Evolutionary conservation across 2,888 invertebrate species (phyloP).

Genomic region (Colostygia pectinataria): DNA sequence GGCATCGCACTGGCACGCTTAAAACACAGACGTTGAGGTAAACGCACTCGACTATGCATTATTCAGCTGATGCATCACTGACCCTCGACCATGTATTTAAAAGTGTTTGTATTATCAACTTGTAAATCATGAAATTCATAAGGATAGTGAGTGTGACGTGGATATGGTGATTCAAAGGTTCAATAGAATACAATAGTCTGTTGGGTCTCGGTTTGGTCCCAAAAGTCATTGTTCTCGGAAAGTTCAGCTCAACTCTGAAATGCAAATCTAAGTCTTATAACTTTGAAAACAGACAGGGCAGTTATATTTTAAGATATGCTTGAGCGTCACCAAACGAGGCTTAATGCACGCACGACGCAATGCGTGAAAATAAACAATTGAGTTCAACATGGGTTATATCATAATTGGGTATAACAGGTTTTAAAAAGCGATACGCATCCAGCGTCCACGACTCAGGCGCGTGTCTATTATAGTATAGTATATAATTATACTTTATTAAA

Average conservation of each 20-base stretch:
- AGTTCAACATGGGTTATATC: constrained; percentile 73
- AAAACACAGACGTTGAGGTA: constrained; percentile 70
- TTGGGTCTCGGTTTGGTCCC: background rate
- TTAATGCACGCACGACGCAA: constrained; percentile 24
- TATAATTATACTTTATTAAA: no score
- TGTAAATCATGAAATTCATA: constrained; percentile 33
- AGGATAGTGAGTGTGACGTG: constrained; percentile 22
- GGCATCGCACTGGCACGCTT: constrained; percentile 30
- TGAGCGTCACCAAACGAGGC: no score
- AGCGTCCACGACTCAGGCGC: constrained; percentile 50
- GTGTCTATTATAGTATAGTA: constrained; percentile 38
- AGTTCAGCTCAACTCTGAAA: constrained; percentile 3
- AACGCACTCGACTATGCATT: constrained; percentile 63
- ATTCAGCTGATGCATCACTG: constrained; percentile 68
- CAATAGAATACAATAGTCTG: constrained; percentile 26
- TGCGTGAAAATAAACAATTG: constrained; percentile 58
- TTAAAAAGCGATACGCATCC: constrained; percentile 51
- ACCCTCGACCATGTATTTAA: constrained; percentile 45
- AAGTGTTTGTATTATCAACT: constrained; percentile 34
- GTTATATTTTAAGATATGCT: constrained; percentile 9
- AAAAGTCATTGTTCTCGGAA: constrained; percentile 13
- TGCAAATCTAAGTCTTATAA: constrained; percentile 1
- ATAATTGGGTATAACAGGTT: constrained; percentile 67
- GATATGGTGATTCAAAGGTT: constrained; percentile 29
- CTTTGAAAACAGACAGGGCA: background rate